phyloP scores from a whole-genome alignment of 2,888 invertebrate genomes.

The Noctuana brunneofusca region DNA sequence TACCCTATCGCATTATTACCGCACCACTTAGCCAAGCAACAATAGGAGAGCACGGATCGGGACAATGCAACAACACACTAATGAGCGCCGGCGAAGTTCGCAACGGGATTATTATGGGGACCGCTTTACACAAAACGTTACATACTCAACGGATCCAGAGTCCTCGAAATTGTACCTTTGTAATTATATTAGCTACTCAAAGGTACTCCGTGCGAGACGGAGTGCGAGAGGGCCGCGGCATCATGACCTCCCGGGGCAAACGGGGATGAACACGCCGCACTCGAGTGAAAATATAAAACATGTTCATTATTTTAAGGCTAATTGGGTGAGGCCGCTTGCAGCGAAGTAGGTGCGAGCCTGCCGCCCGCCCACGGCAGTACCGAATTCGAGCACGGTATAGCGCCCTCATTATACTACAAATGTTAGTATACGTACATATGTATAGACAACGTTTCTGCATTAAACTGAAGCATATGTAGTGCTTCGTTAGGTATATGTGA shows the following conservation, averaged over 20 bases:
- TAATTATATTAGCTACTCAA: constrained; percentile 61
- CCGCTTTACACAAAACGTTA: constrained; percentile 53
- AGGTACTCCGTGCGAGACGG: constrained; percentile 61
- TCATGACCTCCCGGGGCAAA: constrained; percentile 79
- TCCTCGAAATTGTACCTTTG: constrained; percentile 60
- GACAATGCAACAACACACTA: constrained; percentile 45
- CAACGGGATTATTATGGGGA: constrained; percentile 49
- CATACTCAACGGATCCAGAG: constrained; percentile 50
- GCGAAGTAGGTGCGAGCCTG: constrained; percentile 70
- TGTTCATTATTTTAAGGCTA: constrained; percentile 83
- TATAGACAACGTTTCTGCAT: constrained; percentile 78
- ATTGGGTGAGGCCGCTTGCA: constrained; percentile 81
- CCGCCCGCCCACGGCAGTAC: constrained; percentile 76
- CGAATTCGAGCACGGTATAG: constrained; percentile 68
- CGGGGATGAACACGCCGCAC: constrained; percentile 77
- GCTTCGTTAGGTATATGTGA: constrained; percentile 32
- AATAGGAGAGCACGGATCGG: constrained; percentile 44
- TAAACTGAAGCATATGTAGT: constrained; percentile 63
- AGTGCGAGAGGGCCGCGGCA: constrained; percentile 59
- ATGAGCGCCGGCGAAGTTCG: constrained; percentile 45
- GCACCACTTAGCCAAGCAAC: constrained; percentile 40
- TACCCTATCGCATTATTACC: constrained; percentile 29
- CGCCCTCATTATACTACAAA: constrained; percentile 70
- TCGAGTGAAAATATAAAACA: constrained; percentile 81
- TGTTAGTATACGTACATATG: constrained; percentile 59